Evolutionary conservation across 2,888 invertebrate species (phyloP).

Genomic region (Ellobium chinense): DNA sequence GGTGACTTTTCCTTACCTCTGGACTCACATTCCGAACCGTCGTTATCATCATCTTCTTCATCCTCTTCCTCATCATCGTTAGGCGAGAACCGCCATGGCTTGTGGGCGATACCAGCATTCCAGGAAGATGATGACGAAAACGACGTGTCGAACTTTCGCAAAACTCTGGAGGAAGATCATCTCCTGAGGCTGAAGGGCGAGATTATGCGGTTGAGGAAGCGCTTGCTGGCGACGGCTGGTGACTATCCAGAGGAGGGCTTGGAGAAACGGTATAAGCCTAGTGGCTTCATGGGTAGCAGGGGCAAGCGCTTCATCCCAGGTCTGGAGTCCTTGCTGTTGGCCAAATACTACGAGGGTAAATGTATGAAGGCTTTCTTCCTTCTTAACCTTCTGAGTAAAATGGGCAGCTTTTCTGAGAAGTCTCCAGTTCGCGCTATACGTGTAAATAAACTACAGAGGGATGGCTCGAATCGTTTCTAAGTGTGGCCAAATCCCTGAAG

Average conservation of each 20-base stretch:
- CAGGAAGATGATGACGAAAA: neutral
- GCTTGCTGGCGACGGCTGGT: neutral
- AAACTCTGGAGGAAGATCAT: neutral
- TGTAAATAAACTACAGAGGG: no score
- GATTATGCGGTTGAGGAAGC: neutral
- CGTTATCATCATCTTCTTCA: neutral
- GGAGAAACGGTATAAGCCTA: slow-evolving; percentile 36
- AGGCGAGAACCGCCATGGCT: neutral
- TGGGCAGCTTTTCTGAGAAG: no score
- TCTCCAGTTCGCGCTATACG: no score
- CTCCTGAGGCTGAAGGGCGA: neutral
- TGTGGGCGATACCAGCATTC: neutral
- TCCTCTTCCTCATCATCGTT: neutral
- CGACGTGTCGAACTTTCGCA: neutral
- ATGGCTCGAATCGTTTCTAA: no score
- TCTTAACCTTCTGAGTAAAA: no score
- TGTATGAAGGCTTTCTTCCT: no score
- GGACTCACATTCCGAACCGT: no score
- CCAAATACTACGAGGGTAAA: slow-evolving; percentile 44
- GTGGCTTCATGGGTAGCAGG: slow-evolving; percentile 41
- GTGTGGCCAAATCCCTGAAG: no score
- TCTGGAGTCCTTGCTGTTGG: slow-evolving; percentile 38
- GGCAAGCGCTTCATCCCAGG: slow-evolving; percentile 46
- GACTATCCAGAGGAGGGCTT: neutral
- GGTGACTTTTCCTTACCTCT: no score